Evolutionary conservation across 2,888 invertebrate species (phyloP), one percentile per base, ranked within the genome.

Genomic region (Hypsopygia costalis): DNA sequence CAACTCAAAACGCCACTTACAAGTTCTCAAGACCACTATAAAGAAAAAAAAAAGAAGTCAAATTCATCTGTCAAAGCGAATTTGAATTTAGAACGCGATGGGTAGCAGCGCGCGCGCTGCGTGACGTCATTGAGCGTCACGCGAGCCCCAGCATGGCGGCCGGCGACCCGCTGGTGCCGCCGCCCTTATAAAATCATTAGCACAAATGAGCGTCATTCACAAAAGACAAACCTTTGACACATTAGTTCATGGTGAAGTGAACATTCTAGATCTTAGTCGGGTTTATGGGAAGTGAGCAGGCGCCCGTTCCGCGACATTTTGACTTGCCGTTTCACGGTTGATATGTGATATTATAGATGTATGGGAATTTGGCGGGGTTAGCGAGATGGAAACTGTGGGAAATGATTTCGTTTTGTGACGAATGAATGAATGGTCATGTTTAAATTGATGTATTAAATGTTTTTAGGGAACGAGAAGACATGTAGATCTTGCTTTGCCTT

Each of bases 211-310:
- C 36, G 40, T 30, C 36, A 36, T 34, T 37, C 36, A 51, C 48
- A 50, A 58, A 42, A 48, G 55, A 54, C 56, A 55, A 45, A 52
- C 52, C 52, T 54, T 55, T 53, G 52, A 50, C 49, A 55, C 55
- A 66, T 74, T 71, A 70, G 46, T 69, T 69, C 70, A 82, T 70
- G 83, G 79, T 77, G 61, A 82, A 69, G 50, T 71, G 74, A 66
- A 68, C 74, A 79, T 81, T 82, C 83, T 80, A 75, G 81, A 80
- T 80, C 75, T 76, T 72, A 4, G 3, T 16, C 16, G 52, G 54
- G 63, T 74, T 78, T 79, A 77, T 80, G 81, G 81, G 81, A 81
- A 80, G 63, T 67, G 76, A 72, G 60, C 78, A 73, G 64, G 68
- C 51, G 53, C 49, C 42, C 34, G 45, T 67, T 69, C 72, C 70